Evolutionary conservation across 2,888 invertebrate species (phyloP).

Genomic region (Zonitis immaculata): DNA sequence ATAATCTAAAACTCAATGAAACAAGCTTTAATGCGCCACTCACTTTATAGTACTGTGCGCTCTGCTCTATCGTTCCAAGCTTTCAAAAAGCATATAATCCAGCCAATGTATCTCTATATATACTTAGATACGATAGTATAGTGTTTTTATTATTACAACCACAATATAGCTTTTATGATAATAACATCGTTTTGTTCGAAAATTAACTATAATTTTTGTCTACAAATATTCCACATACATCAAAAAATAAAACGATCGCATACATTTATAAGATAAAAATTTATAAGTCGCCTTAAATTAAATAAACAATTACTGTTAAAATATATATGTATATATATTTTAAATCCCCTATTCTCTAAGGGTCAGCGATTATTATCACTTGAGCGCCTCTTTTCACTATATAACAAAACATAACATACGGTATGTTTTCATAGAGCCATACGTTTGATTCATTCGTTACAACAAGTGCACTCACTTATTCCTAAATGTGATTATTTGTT

Average conservation of each 20-base stretch:
- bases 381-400: constrained; percentile 31
- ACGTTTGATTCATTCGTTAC: constrained; percentile 2
- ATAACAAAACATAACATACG: constrained; percentile 31
- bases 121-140: too few species aligned
- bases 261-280: too few species aligned
- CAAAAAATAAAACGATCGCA: too few species aligned
- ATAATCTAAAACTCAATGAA: constrained; percentile 45
- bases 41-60: constrained; percentile 43
- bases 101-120: too few species aligned
- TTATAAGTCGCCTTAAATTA: constrained; percentile 7
- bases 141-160: too few species aligned
- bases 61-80: too few species aligned
- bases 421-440: constrained; percentile 15
- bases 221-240: too few species aligned
- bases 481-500: constrained; percentile 15
- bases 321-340: constrained; percentile 17
- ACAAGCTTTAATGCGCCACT: constrained; percentile 43
- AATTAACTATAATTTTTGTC: too few species aligned
- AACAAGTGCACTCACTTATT: constrained; percentile 9
- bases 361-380: constrained; percentile 26
- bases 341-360: constrained; percentile 19
- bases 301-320: constrained; percentile 21
- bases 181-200: constrained; percentile 38
- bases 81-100: constrained; percentile 38
- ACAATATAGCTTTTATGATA: constrained; percentile 44